Conservation (phyloP, 2,888 invertebrate genomes). For the Epinotia ramella region DNA sequence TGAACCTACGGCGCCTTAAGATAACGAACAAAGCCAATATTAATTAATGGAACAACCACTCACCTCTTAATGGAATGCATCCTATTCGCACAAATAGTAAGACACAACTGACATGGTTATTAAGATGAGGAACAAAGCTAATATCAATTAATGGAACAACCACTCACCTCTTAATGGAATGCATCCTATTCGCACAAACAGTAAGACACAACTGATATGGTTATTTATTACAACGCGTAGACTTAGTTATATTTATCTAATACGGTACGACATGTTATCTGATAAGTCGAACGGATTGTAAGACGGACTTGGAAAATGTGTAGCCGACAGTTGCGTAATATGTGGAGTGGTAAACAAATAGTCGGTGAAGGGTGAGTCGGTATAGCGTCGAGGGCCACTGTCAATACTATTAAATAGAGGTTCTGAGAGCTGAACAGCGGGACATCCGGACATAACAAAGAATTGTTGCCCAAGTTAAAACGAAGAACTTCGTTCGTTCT, state of each 20-base stretch:
- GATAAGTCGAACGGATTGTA: constrained; percentile 32
- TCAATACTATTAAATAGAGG: too few species aligned
- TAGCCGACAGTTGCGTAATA: constrained; percentile 18
- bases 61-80: too few species aligned
- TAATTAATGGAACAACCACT: too few species aligned
- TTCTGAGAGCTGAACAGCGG: too few species aligned
- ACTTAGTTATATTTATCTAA: constrained; percentile 35
- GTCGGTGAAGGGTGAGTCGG: background rate
- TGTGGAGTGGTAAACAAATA: constrained; percentile 8
- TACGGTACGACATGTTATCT: constrained; percentile 33
- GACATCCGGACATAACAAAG: too few species aligned
- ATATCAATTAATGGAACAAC: background rate
- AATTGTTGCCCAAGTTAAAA: too few species aligned
- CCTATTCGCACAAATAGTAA: too few species aligned
- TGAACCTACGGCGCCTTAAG: too few species aligned
- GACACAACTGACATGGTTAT: too few species aligned
- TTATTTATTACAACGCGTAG: constrained; percentile 16
- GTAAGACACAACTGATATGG: constrained; percentile 29
- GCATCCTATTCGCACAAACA: constrained; percentile 37
- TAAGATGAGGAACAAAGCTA: too few species aligned
- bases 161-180: constrained; percentile 31
- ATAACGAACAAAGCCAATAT: too few species aligned
- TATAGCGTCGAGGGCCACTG: background rate
- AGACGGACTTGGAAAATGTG: constrained; percentile 31
- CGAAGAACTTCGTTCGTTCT: too few species aligned